These are phyloP conservation scores for Casuarius casuarius DNA, from an alignment of 2,113 vertebrate species.

Conservation along the genomic window DNA sequence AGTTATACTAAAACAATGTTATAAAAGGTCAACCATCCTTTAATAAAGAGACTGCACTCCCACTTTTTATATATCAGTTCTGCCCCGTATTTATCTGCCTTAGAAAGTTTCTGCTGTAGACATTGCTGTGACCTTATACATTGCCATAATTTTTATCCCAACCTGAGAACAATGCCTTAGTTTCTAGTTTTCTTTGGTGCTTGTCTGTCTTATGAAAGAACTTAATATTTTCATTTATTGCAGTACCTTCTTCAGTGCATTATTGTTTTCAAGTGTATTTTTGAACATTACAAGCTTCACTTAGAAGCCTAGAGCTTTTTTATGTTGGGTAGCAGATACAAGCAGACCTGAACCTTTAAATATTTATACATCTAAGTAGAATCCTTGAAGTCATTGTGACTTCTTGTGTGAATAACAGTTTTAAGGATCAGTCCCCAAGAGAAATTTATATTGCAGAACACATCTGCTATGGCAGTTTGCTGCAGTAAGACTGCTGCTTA, in stretches of 20 bases:
- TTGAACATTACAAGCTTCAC: background rate
- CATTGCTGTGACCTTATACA: background rate
- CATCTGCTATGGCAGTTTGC: background rate
- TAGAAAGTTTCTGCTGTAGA: background rate
- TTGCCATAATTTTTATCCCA: background rate
- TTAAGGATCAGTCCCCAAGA: background rate
- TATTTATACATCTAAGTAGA: background rate
- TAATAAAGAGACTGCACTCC: background rate
- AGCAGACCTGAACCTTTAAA: background rate
- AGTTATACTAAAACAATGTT: background rate
- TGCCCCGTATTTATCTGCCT: no score
- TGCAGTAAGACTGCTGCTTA: background rate
- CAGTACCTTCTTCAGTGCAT: background rate
- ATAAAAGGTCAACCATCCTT: background rate
- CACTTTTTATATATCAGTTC: background rate
- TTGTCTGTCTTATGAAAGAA: background rate
- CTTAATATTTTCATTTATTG: background rate
- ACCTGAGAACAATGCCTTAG: background rate
- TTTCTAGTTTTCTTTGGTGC: background rate
- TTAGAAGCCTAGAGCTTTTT: background rate
- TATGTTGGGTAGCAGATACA: background rate
- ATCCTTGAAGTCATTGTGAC: background rate
- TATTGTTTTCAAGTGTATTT: background rate
- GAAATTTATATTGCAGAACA: background rate
- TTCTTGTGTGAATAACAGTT: background rate